A percentile compares a stretch with the other conserved stretches of the same genome.
These are phyloP conservation scores for Suricata suricatta DNA, from an alignment of 2,113 vertebrate species.

Conservation along the genomic window DNA sequence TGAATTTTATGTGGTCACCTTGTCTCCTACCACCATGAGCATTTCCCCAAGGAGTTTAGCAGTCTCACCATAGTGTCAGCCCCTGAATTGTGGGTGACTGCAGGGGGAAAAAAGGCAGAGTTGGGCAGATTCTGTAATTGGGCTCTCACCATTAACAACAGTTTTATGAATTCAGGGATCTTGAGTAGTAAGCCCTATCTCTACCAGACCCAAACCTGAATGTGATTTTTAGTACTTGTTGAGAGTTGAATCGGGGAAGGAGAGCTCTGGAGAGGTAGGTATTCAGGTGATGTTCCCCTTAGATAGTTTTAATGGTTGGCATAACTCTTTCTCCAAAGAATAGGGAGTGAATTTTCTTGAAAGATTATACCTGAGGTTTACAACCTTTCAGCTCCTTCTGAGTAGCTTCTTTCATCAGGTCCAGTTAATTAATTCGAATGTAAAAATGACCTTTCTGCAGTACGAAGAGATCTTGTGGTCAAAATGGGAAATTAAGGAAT, in stretches of 20 bases:
- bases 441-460: neutral
- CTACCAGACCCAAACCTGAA: neutral
- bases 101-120: neutral
- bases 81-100: neutral
- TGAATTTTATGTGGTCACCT: neutral
- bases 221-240: neutral
- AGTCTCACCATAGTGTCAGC: neutral
- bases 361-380: slow-evolving; percentile 35
- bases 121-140: neutral
- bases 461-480: slow-evolving; percentile 13
- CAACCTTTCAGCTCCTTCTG: slow-evolving; percentile 29
- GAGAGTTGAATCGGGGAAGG: neutral
- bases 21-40: neutral
- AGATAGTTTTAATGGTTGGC: slow-evolving; percentile 22
- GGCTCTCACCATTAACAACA: slow-evolving; percentile 36
- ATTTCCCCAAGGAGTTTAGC: neutral
- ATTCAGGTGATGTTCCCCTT: neutral
- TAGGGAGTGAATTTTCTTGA: neutral
- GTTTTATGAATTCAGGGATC: slow-evolving; percentile 21
- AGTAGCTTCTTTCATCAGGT: slow-evolving; percentile 11
- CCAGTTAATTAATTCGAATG: slow-evolving; percentile 33
- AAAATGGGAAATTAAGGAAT: slow-evolving; percentile 19
- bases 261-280: neutral
- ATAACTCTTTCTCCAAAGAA: slow-evolving; percentile 40
- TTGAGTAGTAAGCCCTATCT: neutral